These are phyloP conservation scores for Arizona elegans DNA, from an alignment of 2,113 vertebrate genomes.

Conservation along the genomic window DNA sequence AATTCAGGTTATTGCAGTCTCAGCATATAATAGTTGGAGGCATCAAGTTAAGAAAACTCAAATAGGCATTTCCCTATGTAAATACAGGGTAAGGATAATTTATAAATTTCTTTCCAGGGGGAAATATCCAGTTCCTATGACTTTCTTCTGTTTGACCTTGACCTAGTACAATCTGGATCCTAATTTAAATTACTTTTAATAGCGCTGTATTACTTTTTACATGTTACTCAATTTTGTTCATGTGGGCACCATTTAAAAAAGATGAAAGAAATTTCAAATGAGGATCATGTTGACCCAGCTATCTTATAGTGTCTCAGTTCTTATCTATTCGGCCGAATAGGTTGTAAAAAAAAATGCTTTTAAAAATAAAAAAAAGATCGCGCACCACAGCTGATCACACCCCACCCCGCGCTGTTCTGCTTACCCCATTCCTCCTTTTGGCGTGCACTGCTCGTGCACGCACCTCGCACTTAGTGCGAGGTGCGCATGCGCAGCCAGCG, in stretches of 20 bases:
- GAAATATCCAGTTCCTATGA: background rate
- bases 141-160: background rate
- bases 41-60: background rate
- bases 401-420: too few species aligned
- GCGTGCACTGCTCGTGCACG: too few species aligned
- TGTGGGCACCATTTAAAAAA: background rate
- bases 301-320: background rate
- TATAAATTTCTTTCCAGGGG: background rate
- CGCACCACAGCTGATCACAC: too few species aligned
- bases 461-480: too few species aligned
- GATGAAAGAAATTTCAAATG: background rate
- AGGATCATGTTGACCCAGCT: background rate
- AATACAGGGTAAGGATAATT: background rate
- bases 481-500: too few species aligned
- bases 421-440: too few species aligned
- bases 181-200: background rate
- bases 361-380: too few species aligned
- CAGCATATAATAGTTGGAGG: background rate
- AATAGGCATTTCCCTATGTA: background rate
- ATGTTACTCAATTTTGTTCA: background rate
- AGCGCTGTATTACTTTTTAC: background rate
- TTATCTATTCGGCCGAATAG: background rate
- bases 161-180: background rate
- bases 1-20: background rate
- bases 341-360: too few species aligned